Evolutionary conservation across 2,888 invertebrate genomes (phyloP).

Genomic region (Yponomeuta plumbellus): DNA sequence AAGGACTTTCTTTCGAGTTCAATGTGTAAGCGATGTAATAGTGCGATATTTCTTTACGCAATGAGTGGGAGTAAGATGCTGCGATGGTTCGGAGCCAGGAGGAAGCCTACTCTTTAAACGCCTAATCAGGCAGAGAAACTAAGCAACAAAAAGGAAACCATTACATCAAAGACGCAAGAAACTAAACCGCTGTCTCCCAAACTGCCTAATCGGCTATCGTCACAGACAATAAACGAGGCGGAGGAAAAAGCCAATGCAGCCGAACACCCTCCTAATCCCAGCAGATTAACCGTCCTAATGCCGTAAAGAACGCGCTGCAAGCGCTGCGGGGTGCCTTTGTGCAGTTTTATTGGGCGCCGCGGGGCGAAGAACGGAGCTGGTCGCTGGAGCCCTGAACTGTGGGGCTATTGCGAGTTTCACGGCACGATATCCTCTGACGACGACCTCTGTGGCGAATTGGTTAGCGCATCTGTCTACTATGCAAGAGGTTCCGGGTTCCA

Average conservation of each 20-base stretch:
- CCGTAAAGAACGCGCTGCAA: conserved; percentile 42
- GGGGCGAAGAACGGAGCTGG: conserved; percentile 31
- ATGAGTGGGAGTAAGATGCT: too few species aligned
- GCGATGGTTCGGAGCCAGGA: too few species aligned
- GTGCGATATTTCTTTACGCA: too few species aligned
- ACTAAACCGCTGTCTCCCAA: not conserved
- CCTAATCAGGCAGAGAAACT: too few species aligned
- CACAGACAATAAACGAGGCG: not conserved
- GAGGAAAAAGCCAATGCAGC: conserved; percentile 17
- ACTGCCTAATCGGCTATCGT: not conserved
- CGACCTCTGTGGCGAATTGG: too few species aligned
- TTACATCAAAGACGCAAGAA: too few species aligned
- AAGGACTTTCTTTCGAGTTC: too few species aligned
- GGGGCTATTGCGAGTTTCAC: not conserved
- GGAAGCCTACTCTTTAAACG: too few species aligned
- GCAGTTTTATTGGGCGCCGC: conserved; percentile 62
- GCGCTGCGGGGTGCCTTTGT: conserved; percentile 53
- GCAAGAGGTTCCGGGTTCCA: too few species aligned
- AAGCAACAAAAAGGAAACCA: too few species aligned
- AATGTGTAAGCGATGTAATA: too few species aligned
- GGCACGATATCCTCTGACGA: not conserved
- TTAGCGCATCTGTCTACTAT: too few species aligned
- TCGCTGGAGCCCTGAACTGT: not conserved
- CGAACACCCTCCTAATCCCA: conserved; percentile 40
- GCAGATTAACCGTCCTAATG: conserved; percentile 55